These are phyloP conservation scores for Festucalex cinctus DNA, from an alignment of 2,113 vertebrate genomes.

Conservation along the genomic window DNA sequence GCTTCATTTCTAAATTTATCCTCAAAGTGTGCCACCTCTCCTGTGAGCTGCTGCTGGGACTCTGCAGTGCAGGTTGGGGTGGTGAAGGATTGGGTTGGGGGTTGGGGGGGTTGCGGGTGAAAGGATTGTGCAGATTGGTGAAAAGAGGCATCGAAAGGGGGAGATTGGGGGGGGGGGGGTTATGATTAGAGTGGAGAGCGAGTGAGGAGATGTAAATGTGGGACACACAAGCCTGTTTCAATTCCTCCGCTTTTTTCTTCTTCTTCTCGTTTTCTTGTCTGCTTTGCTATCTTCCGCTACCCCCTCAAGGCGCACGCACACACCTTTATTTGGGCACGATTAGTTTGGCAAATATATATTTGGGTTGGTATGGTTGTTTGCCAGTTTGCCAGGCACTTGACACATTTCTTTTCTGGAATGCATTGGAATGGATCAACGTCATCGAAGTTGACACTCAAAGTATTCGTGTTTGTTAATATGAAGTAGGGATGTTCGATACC, in stretches of 20 bases:
- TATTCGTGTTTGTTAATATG: too few species aligned
- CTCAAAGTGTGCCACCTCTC: conserved; percentile 92
- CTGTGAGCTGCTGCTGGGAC: conserved; percentile 84
- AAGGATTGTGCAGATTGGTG: conserved; percentile 35
- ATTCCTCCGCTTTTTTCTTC: conserved; percentile 40
- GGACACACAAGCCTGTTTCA: conserved; percentile 70
- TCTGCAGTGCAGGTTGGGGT: conserved; percentile 44
- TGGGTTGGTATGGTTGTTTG: conserved; percentile 23
- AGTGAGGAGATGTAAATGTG: conserved; percentile 55
- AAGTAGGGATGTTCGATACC: too few species aligned
- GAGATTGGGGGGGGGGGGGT: conserved; percentile 2
- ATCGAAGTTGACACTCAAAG: too few species aligned
- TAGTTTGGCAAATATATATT: conserved; percentile 36
- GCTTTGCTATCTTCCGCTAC: conserved; percentile 63
- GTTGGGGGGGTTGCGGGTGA: conserved; percentile 18
- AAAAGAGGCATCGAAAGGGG: conserved; percentile 6
- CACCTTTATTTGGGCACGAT: conserved; percentile 40
- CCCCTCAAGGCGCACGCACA: conserved; percentile 35
- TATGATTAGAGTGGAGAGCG: conserved; percentile 24
- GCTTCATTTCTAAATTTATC: conserved; percentile 82
- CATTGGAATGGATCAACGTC: not conserved
- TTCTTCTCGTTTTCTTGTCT: conserved; percentile 73
- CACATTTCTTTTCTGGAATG: not conserved
- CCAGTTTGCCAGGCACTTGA: conserved; percentile 18
- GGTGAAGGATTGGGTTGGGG: conserved; percentile 17